A percentile compares a stretch with the other conserved stretches of the same genome.
phyloP scores from a whole-genome alignment of 2,113 vertebrate species.

The Scytalopus superciliaris region DNA sequence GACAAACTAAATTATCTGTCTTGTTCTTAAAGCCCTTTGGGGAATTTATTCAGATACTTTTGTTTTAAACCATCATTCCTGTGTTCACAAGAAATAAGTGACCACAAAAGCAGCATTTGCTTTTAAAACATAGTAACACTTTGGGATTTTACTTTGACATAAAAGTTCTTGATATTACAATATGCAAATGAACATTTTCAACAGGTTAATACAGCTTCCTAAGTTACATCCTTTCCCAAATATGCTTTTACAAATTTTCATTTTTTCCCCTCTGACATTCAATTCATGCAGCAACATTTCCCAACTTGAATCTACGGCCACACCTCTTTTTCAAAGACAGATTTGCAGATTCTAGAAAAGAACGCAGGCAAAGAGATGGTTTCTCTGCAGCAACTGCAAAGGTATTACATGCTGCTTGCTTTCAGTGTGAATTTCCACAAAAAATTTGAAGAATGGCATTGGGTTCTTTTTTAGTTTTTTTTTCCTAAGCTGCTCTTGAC shows the following conservation, averaged over 20 bases:
- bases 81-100: not conserved
- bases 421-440: not conserved
- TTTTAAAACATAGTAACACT: not conserved
- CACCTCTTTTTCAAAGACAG: not conserved
- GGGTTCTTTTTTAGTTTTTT: not conserved
- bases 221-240: not conserved
- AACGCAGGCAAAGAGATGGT: not conserved
- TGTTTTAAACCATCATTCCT: not conserved
- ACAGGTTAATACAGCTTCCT: not conserved
- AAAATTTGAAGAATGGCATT: not conserved
- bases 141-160: constrained; percentile 22
- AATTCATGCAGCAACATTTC: not conserved
- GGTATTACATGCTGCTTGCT: not conserved
- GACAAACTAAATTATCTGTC: not conserved
- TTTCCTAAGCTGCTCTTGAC: not conserved
- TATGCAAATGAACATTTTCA: not conserved
- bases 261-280: not conserved
- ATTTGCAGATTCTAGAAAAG: not conserved
- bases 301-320: constrained; percentile 29
- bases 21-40: not conserved
- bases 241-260: not conserved
- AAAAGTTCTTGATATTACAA: not conserved
- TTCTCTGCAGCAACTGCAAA: not conserved
- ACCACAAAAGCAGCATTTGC: not conserved
- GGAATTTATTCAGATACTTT: not conserved